Evolutionary conservation across 2,113 vertebrate genomes (phyloP), one percentile per base, ranked within the genome.

Genomic region (Chaetodon trifascialis): DNA sequence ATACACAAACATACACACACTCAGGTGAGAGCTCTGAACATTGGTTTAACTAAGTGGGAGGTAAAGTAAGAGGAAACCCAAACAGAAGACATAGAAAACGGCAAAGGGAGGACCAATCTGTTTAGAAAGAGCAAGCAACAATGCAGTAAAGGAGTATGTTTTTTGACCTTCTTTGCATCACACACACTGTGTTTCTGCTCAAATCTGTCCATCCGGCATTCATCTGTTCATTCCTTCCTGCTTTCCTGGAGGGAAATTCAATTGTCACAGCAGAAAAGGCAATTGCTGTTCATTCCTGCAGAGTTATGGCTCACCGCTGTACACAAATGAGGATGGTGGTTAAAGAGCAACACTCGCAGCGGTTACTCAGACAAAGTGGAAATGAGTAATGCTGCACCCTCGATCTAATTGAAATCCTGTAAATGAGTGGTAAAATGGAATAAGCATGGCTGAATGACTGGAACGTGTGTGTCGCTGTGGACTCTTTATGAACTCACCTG

Each of bases 171-270:
- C 94, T 89, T 93, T 92, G 92, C 0, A 49, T 42, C 44, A 25
- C 55, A 36, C 44, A 25, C 55, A 30, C 0, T 11, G 52, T 16
- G 34, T 36, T 51, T 84, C 11, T 36, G 10, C 60, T 81, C 16
- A 92, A 96, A 96, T 79, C 54, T 59, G 9, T 67, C 36, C 25
- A n/a, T 78, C 63, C 59, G 14, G 38, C 34, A 42, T 73, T 83
- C 56, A 85, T 88, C 30, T 75, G 64, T 81, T 78, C 69, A 49
- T 82, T 67, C 44, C 67, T 36, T 67, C 0, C 7, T 42, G 68
- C 9, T 11, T 65, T 79, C 70, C 76, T 76, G 44, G 56, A 80
- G 80, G 49, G 69, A 65, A 85, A 82, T 79, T 80, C 67, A 80
- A 81, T 91, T 85, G 87, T 88, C 87, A 42, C 81, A 85, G 74